phyloP scores from a whole-genome alignment of 2,888 invertebrate species.

The Hyppa rectilinea region DNA sequence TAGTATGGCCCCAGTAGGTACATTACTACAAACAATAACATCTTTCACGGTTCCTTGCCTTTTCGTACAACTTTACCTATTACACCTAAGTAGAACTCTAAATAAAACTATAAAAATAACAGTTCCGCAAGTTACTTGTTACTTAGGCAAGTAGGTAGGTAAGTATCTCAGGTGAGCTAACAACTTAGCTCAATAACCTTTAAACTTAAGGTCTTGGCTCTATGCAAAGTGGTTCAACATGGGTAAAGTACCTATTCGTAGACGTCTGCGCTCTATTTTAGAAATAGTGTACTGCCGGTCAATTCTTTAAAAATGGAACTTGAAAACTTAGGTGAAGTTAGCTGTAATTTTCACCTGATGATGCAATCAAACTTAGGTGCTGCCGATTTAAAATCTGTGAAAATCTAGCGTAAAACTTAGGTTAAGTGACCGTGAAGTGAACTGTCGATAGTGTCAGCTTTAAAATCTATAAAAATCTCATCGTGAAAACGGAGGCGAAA shows the following conservation, averaged over 20 bases:
- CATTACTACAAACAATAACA: neutral
- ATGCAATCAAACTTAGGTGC: no score
- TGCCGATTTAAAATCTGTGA: no score
- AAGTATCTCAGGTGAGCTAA: slow-evolving; percentile 33
- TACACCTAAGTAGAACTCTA: neutral
- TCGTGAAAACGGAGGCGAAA: no score
- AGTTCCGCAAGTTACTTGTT: slow-evolving; percentile 21
- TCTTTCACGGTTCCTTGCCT: neutral
- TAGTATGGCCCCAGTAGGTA: no score
- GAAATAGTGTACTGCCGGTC: neutral
- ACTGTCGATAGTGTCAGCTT: no score
- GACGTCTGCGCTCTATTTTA: neutral
- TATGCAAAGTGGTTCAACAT: slow-evolving; percentile 30
- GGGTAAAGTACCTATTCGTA: neutral
- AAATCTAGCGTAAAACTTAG: no score
- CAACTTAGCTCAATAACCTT: slow-evolving; percentile 44
- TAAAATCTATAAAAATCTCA: no score
- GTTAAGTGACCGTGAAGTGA: no score
- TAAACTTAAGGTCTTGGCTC: slow-evolving; percentile 27
- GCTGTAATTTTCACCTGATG: no score
- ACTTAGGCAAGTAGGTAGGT: slow-evolving; percentile 11
- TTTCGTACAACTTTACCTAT: slow-evolving; percentile 18
- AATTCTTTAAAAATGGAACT: no score
- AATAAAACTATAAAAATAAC: slow-evolving; percentile 34
- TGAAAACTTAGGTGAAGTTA: no score